Evolutionary conservation across 2,797 vertebrate species (phyloP).

Genomic region (Botia almorhae): DNA sequence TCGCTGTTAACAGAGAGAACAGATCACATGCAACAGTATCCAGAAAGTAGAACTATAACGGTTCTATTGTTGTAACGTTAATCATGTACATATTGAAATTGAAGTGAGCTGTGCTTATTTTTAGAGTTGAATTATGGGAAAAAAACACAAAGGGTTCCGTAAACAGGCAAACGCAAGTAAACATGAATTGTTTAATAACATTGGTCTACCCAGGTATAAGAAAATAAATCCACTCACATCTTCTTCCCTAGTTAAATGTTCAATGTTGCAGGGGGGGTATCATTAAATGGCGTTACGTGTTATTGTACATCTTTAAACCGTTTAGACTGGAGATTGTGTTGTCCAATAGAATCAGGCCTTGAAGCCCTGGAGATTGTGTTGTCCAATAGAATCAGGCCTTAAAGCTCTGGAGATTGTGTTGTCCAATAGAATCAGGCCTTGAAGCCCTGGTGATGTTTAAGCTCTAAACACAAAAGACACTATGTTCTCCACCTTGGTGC

Average conservation of each 20-base stretch:
- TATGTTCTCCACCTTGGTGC: conserved; percentile 74
- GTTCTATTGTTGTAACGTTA: conserved; percentile 49
- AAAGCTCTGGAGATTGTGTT: background rate
- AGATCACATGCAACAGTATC: conserved; percentile 69
- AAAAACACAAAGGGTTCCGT: conserved; percentile 27
- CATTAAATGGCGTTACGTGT: conserved; percentile 32
- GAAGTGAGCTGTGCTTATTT: conserved; percentile 47
- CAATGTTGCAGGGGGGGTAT: conserved; percentile 29
- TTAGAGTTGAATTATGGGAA: conserved; percentile 44
- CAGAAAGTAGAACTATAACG: conserved; percentile 40
- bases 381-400: no score
- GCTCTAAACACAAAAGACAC: conserved; percentile 58
- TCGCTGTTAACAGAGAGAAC: conserved; percentile 78
- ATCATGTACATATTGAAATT: conserved; percentile 59
- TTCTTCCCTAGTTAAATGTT: background rate
- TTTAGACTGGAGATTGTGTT: conserved; percentile 11
- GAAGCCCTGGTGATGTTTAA: background rate
- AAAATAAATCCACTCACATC: background rate
- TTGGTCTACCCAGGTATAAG: conserved; percentile 58
- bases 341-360: background rate
- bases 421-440: no score
- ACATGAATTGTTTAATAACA: conserved; percentile 45
- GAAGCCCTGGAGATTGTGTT: no score
- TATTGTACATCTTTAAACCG: conserved; percentile 43
- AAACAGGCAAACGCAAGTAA: conserved; percentile 19